Conservation (phyloP, 2,113 vertebrate species). For the Oreochromis aureus region DNA sequence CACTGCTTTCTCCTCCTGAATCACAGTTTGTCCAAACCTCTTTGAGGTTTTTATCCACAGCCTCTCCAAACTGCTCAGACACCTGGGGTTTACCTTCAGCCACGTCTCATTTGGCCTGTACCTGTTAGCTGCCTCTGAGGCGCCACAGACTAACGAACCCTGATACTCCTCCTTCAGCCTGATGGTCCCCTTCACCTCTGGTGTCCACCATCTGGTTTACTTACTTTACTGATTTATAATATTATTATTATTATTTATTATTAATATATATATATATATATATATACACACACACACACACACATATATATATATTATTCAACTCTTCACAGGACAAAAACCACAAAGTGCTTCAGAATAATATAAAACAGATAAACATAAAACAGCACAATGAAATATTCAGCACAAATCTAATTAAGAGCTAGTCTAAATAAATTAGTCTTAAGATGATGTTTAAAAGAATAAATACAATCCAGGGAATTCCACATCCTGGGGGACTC, state of each 20-base stretch:
- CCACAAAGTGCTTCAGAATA: neutral
- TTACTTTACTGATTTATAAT: neutral
- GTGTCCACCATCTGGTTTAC: neutral
- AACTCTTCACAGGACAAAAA: neutral
- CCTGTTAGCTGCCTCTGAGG: neutral
- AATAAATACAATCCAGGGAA: neutral
- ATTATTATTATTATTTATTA: no score
- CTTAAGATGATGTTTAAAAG: neutral
- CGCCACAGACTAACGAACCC: neutral
- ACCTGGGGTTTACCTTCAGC: neutral
- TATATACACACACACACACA: no score
- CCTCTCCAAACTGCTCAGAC: neutral
- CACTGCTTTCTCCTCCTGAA: neutral
- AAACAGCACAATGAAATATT: neutral
- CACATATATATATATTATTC: no score
- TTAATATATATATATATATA: no score
- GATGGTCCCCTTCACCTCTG: neutral
- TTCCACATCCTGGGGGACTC: fast-evolving
- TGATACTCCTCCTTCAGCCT: neutral
- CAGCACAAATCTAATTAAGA: neutral
- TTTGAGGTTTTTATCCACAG: neutral
- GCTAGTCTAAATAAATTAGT: neutral
- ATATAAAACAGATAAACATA: neutral
- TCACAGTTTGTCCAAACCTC: neutral
- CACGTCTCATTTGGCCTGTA: neutral